Evolutionary conservation across 2,797 vertebrate genomes (phyloP).

Genomic region (Toxotes lorentzi): DNA sequence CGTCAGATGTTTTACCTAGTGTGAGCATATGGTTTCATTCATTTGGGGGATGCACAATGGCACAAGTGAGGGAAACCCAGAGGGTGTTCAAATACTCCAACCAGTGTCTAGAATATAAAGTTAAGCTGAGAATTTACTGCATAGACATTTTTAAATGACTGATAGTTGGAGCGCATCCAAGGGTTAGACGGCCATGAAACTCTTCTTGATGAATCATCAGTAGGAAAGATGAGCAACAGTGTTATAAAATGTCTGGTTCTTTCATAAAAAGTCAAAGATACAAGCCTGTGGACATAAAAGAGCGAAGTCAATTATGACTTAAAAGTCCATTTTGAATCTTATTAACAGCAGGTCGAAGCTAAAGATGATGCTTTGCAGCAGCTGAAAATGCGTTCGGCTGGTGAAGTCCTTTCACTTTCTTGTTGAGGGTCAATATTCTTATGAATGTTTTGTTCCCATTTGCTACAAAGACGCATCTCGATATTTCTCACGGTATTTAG

Average conservation of each 20-base stretch:
- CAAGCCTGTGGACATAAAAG: background rate
- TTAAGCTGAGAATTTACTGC: conserved; percentile 1
- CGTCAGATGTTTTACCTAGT: conserved; percentile 16
- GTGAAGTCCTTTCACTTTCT: background rate
- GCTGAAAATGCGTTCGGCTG: background rate
- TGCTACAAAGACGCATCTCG: background rate
- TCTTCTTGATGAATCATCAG: conserved; percentile 12
- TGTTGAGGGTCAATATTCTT: background rate
- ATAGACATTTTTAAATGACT: background rate
- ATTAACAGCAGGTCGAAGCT: too few species aligned
- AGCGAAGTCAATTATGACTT: background rate
- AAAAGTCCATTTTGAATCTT: conserved; percentile 13
- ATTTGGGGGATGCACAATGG: conserved; percentile 20
- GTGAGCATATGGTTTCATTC: background rate
- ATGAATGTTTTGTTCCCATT: background rate
- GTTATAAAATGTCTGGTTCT: background rate
- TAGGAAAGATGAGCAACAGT: background rate
- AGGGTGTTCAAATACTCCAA: background rate
- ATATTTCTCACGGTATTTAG: background rate
- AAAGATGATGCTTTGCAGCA: background rate
- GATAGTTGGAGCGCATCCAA: background rate
- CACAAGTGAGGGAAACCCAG: background rate
- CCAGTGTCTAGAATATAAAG: background rate
- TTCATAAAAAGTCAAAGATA: conserved; percentile 21
- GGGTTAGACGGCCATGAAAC: background rate